Evolutionary conservation across 1,140 invertebrate genomes (phyloP), one percentile per base, ranked within the genome.

Genomic region (Drosophila seguyi): DNA sequence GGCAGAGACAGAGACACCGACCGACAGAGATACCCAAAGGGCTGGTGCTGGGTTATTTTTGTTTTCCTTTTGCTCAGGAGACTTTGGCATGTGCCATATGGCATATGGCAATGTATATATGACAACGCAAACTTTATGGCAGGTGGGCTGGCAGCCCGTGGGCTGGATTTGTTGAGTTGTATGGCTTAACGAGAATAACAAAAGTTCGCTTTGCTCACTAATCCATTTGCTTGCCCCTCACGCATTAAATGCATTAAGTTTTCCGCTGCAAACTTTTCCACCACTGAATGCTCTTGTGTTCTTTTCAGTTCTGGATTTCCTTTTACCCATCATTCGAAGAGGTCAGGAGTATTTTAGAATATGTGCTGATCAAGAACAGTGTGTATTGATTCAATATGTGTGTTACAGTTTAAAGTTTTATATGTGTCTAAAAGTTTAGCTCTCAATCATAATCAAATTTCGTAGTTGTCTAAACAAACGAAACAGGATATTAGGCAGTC

Each of bases 211-310:
- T 58, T 42, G 67, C 53, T 58, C 67, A 42, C 84, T 85, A 84
- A 85, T 81, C 81, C 81, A 85, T 84, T 90, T 84, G 85, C 63
- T 85, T 81, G 81, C 84, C 73, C 81, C 84, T 68, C 84, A 88
- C 84, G 84, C 84, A 84, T 90, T 90, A 88, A 90, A 88, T 82
- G 81, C 85, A 88, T 88, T 90, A 84, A 84, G 76, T 79, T 79
- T 79, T 59, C 29, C 53, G 39, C 45, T 59, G 66, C 52, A 79
- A 75, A 75, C 22, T 78, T 81, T 77, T 61, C 45, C 50, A 45
- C 14, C 27, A 36, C 38, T 36, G 65, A 68, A 50, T 50, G 44
- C 36, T 20, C 44, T 29, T 14, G 42, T 45, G 34, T 67, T 62
- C 16, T 39, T 63, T 63, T 63, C 68, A 45, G 52, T 25, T 57